Base-by-base conservation (phyloP, 2,888 invertebrate genomes). In the Chrysolina haemoptera region DNA sequence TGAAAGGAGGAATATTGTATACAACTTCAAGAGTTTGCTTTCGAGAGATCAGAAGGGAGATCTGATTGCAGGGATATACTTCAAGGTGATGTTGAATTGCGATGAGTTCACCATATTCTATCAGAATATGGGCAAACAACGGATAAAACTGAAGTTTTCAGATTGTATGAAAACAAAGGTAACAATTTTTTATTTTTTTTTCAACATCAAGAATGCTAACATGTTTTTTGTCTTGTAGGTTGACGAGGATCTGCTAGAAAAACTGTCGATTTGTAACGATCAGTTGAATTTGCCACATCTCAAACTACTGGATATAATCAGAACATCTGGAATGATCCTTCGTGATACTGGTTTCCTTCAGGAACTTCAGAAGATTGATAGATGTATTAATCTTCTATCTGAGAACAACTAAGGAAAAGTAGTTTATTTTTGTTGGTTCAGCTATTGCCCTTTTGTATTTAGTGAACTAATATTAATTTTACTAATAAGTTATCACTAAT, bases 1-100 rank as follows among this genome's bases (percentile, higher is more conserved):
- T 0, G 97, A 97, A 86, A 93, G 97, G 83, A 92, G 97, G 82
- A 97, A 97, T 87, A 89, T 97, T 83, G 94, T 95, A 22, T 97
- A 96, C 90, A 94, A 95, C 84, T 92, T 94, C 86, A 91, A 95
- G 85, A 95, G 95, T 86, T 90, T 96, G 66, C 89, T 97, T 68
- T 92, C 95, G 6, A 92, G 97, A 68, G 94, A 96, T 87, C 93
- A 93, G 79, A 96, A 96, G 83, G 96, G 96, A 65, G 93, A 94
- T 80, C 90, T 96, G 8, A 90, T 92, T 46, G 96, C 97, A 65
- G 97, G 97, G 22, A 89, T 97, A 73, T 97, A 96, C 88, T 96
- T 97, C 87, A 94, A 95, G 59, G 90, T 96, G 68, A 90, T 92
- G 78, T 83, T 89, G 85, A 83, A 86, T 84, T 79, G 73, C 59